phyloP scores from a whole-genome alignment of 1,140 invertebrate species.

The Prorops nasuta region DNA sequence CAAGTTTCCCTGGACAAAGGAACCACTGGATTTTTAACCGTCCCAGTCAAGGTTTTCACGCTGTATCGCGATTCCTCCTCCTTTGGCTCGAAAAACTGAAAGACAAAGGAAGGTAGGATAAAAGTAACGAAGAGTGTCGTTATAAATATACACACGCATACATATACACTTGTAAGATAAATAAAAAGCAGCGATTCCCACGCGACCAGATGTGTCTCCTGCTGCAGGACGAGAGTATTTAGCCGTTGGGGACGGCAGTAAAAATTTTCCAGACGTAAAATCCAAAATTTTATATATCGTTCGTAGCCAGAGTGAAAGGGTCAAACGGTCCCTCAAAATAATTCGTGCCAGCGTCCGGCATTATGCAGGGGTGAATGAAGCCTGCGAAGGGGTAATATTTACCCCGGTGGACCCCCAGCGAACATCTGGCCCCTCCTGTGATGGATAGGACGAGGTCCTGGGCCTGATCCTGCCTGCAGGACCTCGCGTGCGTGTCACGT shows the following conservation, averaged over 20 bases:
- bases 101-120: no score
- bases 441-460: conserved; percentile 19
- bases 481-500: no score
- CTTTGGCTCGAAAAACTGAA: no score
- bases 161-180: no score
- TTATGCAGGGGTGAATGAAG: conserved; percentile 27
- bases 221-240: conserved; percentile 13
- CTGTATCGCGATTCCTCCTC: no score
- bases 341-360: conserved; percentile 27
- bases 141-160: no score
- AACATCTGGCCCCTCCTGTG: conserved; percentile 34
- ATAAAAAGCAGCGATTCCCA: no score
- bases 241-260: conserved; percentile 12
- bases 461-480: conserved; percentile 17
- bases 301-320: conserved; percentile 12
- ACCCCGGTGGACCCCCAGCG: conserved; percentile 30
- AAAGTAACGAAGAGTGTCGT: no score
- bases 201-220: conserved; percentile 18
- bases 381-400: conserved; percentile 32
- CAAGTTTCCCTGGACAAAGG: no score
- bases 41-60: background rate
- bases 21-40: no score
- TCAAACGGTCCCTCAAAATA: conserved; percentile 22
- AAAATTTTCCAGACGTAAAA: conserved; percentile 34
- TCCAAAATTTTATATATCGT: conserved; percentile 35